Base-by-base conservation (phyloP, 2,113 vertebrate species). In the Hippolais icterina region DNA sequence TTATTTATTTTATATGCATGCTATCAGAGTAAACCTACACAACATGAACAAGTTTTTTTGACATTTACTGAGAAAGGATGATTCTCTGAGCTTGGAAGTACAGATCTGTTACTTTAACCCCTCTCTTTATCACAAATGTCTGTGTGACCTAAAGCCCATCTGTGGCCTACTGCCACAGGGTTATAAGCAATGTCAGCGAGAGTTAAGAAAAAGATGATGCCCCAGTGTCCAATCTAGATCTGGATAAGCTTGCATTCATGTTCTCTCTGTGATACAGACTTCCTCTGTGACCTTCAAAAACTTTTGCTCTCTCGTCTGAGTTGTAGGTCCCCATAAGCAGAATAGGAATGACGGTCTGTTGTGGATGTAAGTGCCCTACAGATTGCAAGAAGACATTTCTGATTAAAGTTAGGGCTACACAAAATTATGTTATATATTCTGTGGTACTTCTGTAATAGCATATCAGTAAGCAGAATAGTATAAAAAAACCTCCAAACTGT, bases 291-390 rank as follows among this genome's bases (percentile, higher is more conserved):
- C 41, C n/a, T 65, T 85, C 46, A 61, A 35, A 70, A 76, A 33
- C 27, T 47, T 53, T 4, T 12, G 10, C 15, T 42, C 31, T 69
- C 15, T 65, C 0, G 0, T 63, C 22, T 52, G 68, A 87, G 61
- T 10, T 64, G 22, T 14, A 65, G 29, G 16, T 52, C 5, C 35
- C 8, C 31, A 11, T 4, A 9, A 60, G n/a, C 25, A 79, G 28
- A 49, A 35, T 21, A 50, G 27, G 21, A 31, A 18, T 82, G 49
- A 24, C 9, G 59, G 35, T 22, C 41, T 44, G 5, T 29, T 59
- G 42, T 49, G 56, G 52, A 37, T 57, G 12, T 28, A 41, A 10
- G 10, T 47, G 35, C 17, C 33, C 11, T 54, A 49, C 7, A 24
- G 3, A 37, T 59, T 57, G 37, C 53, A 54, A 72, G 37, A 70